phyloP scores from a whole-genome alignment of 2,113 vertebrate species.

The Cathartes aura region DNA sequence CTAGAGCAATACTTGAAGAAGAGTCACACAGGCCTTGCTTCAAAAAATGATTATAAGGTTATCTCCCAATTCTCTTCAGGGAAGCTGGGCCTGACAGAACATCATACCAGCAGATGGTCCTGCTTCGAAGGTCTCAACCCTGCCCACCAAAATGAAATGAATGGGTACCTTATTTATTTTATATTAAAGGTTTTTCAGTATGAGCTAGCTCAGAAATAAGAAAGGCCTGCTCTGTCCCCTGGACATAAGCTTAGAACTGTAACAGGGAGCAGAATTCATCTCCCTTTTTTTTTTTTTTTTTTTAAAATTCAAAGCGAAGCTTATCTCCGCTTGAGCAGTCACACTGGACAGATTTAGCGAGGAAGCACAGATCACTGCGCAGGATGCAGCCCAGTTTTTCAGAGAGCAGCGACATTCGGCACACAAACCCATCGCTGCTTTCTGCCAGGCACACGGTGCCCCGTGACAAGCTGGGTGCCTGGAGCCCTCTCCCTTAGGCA shows the following conservation, averaged over 20 bases:
- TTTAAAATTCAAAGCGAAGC: neutral
- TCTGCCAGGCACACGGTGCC: neutral
- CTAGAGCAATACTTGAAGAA: neutral
- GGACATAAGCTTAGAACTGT: neutral
- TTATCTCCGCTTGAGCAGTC: neutral
- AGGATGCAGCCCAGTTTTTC: neutral
- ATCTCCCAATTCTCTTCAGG: neutral
- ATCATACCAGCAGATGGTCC: neutral
- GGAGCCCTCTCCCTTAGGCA: neutral
- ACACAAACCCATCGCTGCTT: neutral
- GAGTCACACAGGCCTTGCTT: neutral
- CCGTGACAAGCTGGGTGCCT: rapidly evolving
- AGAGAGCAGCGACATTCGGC: neutral
- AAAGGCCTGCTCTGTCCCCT: neutral
- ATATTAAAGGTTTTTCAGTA: neutral
- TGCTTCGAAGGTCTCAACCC: neutral
- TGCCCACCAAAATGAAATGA: neutral
- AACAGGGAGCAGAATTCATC: neutral
- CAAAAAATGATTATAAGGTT: neutral
- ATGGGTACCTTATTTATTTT: neutral
- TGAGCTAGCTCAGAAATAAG: neutral
- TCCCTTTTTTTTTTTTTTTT: neutral
- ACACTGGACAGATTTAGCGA: neutral
- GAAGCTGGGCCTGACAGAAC: neutral
- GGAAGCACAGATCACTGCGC: neutral